phyloP scores from a whole-genome alignment of 1,140 invertebrate species.

The Polyergus mexicanus region DNA sequence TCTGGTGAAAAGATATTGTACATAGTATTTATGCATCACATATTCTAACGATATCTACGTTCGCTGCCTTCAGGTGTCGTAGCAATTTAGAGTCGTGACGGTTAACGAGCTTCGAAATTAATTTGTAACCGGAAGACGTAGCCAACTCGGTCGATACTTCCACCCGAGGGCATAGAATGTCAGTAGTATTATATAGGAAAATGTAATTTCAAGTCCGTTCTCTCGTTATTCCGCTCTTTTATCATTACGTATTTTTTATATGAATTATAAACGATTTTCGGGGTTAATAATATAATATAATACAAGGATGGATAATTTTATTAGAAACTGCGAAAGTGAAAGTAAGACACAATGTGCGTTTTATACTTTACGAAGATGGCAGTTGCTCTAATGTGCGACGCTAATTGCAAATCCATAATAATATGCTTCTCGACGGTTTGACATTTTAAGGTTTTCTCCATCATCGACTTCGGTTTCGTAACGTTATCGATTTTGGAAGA shows the following conservation, averaged over 20 bases:
- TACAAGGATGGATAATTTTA: constrained; percentile 19
- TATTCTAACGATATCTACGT: constrained; percentile 57
- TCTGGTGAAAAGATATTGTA: constrained; percentile 41
- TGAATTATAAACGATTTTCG: not conserved
- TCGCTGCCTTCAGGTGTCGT: constrained; percentile 60
- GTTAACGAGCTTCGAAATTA: constrained; percentile 62
- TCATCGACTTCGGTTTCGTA: constrained; percentile 17
- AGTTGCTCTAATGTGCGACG: constrained; percentile 19
- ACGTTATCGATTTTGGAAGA: constrained; percentile 30
- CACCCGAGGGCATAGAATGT: not conserved
- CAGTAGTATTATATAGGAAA: not conserved
- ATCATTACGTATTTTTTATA: too few relatives aligned
- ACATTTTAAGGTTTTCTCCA: constrained; percentile 12
- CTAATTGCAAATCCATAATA: constrained; percentile 41
- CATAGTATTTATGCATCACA: constrained; percentile 51
- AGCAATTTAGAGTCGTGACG: constrained; percentile 48
- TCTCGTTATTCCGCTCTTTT: too few relatives aligned
- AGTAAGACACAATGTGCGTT: constrained; percentile 39
- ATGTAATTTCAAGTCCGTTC: not conserved
- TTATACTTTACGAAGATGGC: constrained; percentile 24
- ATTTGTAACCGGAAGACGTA: constrained; percentile 72
- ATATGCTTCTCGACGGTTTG: constrained; percentile 13
- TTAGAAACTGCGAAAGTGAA: constrained; percentile 54
- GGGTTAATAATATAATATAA: too few relatives aligned
- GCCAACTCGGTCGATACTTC: constrained; percentile 16